Percentiles rank a stretch among this genome's conserved stretches.
These are phyloP conservation scores for Bombus confusus DNA, from an alignment of 1,140 invertebrate species.

Conservation along the genomic window DNA sequence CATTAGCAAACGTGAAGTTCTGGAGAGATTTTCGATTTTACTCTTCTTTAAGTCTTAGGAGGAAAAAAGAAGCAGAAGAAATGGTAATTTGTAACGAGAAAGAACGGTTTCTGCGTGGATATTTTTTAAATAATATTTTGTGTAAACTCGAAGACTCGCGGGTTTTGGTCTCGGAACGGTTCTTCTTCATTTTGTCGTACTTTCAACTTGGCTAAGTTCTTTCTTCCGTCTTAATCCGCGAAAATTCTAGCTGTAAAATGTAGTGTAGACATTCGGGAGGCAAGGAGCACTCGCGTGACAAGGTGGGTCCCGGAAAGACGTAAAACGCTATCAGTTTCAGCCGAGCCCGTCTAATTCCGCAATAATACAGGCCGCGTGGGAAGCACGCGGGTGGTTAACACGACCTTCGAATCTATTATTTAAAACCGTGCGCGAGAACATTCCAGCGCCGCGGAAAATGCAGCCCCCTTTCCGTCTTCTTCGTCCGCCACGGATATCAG, in stretches of 20 bases:
- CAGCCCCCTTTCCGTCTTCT: background rate
- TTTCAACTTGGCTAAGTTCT: background rate
- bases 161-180: background rate
- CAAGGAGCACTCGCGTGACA: background rate
- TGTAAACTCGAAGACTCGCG: no score
- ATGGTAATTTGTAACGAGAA: background rate
- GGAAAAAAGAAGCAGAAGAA: fast-evolving
- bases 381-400: constrained; percentile 32
- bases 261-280: background rate
- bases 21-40: no score
- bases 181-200: background rate
- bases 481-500: constrained; percentile 22
- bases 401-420: constrained; percentile 58
- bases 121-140: no score
- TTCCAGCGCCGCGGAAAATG: constrained; percentile 28
- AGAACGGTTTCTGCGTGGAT: no score
- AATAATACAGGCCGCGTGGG: constrained; percentile 27
- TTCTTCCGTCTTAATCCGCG: background rate
- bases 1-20: background rate
- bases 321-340: constrained; percentile 14
- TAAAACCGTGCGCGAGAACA: constrained; percentile 45
- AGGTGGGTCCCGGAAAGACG: background rate
- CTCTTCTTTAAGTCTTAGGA: no score
- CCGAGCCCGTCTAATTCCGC: constrained; percentile 25
- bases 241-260: background rate